phyloP scores from a whole-genome alignment of 1,140 invertebrate genomes.

The Drosophila setifemur region DNA sequence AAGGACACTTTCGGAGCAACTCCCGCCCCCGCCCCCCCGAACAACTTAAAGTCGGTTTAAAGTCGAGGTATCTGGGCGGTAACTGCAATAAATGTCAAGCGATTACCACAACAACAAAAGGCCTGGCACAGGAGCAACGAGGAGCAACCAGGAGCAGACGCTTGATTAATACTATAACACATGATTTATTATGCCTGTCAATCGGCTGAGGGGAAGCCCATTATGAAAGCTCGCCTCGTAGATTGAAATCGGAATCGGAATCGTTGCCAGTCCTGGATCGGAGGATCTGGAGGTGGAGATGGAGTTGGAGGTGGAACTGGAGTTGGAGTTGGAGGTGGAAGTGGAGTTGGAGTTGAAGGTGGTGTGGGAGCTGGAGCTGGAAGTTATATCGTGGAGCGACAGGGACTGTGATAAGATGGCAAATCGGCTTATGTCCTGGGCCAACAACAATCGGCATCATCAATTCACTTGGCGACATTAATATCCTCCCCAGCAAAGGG shows the following conservation, averaged over 20 bases:
- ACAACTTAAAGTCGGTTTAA: constrained; percentile 49
- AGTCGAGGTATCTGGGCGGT: constrained; percentile 19
- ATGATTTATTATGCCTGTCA: constrained; percentile 80
- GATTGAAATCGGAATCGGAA: constrained; percentile 60
- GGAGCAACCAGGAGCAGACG: constrained; percentile 43
- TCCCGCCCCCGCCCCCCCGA: background rate
- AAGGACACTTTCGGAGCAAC: constrained; percentile 25
- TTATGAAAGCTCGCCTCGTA: constrained; percentile 71
- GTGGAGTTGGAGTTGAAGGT: too few relatives aligned
- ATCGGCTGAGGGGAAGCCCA: constrained; percentile 65
- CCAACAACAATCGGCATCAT: constrained; percentile 74
- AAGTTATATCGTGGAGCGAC: constrained; percentile 12
- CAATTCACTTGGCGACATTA: constrained; percentile 80
- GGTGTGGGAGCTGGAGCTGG: constrained; percentile 1
- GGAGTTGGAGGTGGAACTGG: constrained; percentile 9
- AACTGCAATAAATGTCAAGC: constrained; percentile 75
- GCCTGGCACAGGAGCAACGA: constrained; percentile 8
- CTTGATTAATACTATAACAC: constrained; percentile 79
- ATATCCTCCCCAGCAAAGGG: constrained; percentile 56
- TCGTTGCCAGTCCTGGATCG: too few relatives aligned
- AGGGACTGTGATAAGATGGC: constrained; percentile 72
- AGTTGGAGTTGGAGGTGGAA: too few relatives aligned
- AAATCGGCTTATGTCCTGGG: constrained; percentile 72
- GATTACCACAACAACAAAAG: constrained; percentile 63
- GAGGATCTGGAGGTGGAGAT: background rate